Evolutionary conservation across 1,140 invertebrate species (phyloP).

Genomic region (Aradophagus sp.): DNA sequence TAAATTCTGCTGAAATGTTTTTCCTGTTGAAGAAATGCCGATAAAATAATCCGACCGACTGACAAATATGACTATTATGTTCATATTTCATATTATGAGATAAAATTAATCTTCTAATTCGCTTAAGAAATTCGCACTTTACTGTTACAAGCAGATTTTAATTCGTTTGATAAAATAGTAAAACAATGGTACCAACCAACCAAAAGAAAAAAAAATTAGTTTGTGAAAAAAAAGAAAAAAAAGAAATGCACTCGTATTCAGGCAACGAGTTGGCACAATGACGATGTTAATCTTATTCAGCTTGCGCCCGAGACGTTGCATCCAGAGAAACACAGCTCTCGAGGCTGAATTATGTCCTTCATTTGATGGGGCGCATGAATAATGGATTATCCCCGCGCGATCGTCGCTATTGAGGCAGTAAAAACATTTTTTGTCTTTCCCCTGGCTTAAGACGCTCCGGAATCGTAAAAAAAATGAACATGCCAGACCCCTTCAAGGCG

Average conservation of each 20-base stretch:
- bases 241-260: no score
- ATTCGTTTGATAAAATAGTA: no score
- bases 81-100: no score
- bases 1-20: no score
- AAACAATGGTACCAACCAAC: no score
- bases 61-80: no score
- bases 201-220: no score
- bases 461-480: constrained; percentile 43
- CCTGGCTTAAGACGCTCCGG: constrained; percentile 29
- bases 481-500: constrained; percentile 14
- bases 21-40: no score
- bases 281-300: constrained; percentile 38
- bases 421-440: no score
- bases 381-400: constrained; percentile 42
- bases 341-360: constrained; percentile 43
- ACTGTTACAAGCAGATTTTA: background rate
- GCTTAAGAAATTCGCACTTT: background rate
- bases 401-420: constrained; percentile 31
- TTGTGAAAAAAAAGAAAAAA: no score
- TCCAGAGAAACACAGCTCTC: constrained; percentile 40
- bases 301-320: constrained; percentile 27
- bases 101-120: no score
- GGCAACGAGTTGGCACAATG: constrained; percentile 11
- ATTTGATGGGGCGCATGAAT: constrained; percentile 50
- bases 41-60: no score